Evolutionary conservation across 2,888 invertebrate species (phyloP).

Genomic region (Amiota mariae): DNA sequence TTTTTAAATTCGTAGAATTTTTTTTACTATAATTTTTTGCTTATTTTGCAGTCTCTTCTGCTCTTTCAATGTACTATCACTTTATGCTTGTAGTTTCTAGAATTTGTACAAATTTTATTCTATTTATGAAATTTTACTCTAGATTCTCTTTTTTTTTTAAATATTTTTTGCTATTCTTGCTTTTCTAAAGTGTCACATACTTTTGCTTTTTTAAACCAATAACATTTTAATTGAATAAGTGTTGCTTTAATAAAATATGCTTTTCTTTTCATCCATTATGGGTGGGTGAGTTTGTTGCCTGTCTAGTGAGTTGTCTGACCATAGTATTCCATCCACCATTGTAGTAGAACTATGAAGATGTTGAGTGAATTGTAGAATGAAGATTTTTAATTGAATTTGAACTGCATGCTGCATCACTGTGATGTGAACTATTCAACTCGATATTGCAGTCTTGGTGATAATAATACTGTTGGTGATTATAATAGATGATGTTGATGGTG

Average conservation of each 20-base stretch:
- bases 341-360: not conserved
- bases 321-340: not conserved
- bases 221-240: slow-evolving; percentile 30
- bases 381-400: slow-evolving; percentile 58
- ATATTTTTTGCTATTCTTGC: not conserved
- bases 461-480: not conserved
- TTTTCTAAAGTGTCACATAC: slow-evolving; percentile 6
- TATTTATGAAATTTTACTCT: slow-evolving; percentile 10
- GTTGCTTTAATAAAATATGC: slow-evolving; percentile 1
- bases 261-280: no score
- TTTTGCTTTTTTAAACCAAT: slow-evolving; percentile 9
- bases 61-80: not conserved
- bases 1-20: no score
- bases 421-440: slow-evolving; percentile 62
- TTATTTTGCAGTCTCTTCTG: not conserved
- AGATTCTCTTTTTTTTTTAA: not conserved
- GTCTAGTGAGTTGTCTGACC: not conserved
- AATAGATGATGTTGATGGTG: not conserved
- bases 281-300: no score
- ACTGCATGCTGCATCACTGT: slow-evolving; percentile 39
- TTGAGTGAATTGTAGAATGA: slow-evolving; percentile 9
- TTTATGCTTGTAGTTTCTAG: not conserved
- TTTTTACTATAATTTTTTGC: no score
- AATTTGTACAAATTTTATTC: not conserved
- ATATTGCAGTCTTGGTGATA: not conserved